Base-by-base conservation (phyloP, 2,797 vertebrate species). In the Poecilia gillii region DNA sequence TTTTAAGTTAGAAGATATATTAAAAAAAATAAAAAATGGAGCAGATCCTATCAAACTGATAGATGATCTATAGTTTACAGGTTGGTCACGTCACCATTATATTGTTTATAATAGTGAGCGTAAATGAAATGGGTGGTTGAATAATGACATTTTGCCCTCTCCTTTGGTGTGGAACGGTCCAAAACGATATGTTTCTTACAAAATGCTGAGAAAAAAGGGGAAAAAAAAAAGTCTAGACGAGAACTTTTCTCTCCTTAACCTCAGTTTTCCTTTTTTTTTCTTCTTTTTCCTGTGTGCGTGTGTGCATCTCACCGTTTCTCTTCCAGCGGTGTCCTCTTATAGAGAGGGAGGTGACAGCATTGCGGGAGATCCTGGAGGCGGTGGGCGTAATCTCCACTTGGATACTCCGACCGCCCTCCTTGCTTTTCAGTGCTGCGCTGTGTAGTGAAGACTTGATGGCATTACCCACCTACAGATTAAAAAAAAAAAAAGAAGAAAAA, bases 321-420 rank as follows among this genome's bases (percentile, higher is more conserved):
- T 99, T 99, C 99, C 99, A 99, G 84, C 99, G 97, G 84, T 99
- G 99, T 8, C 99, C 98, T 83, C 99, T 95, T 90, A 99, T 99
- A 74, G 98, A 99, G 89, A 99, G 97, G 86, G 98, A 99, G 72
- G 99, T 99, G 86, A 99, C 99, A 77, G 99, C 99, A 84, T 99
- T 99, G 88, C 99, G 96, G 86, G 98, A 99, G 95, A 99, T 99
- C 92, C 98, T 96, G 75, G 98, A 98, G 82, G 98, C 95, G 57
- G 98, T 98, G 88, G 98, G 98, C 11, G 99, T 99, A 93, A 99
- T 97, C 94, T 99, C 99, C 93, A 99, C 98, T 93, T 99, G 97
- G 95, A 99, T 99, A 82, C 97, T 97, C 74, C 95, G 97, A 20
- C 96, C 95, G 4, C 98, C 97, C 92, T 98, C 97, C 92, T 94